Evolutionary conservation across 2,888 invertebrate species (phyloP).

Genomic region (Acronicta psi): DNA sequence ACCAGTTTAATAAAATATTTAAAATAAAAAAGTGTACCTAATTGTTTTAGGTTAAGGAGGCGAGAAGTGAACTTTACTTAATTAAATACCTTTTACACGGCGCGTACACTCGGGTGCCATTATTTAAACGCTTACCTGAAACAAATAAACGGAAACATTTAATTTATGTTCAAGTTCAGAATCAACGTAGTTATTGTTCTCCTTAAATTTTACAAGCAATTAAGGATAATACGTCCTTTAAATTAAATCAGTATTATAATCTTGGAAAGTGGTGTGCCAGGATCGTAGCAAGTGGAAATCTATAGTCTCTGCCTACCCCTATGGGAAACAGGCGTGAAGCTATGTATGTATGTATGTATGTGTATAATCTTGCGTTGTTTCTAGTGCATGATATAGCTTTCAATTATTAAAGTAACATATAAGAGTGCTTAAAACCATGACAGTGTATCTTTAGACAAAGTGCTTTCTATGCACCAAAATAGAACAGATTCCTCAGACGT

Average conservation of each 20-base stretch:
- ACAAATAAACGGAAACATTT: slow-evolving; percentile 60
- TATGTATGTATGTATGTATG: no score
- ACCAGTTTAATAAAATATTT: neutral
- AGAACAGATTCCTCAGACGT: neutral
- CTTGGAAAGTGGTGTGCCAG: no score
- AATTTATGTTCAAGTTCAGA: slow-evolving; percentile 39
- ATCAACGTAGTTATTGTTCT: slow-evolving; percentile 13
- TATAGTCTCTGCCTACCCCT: no score
- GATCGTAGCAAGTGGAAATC: no score
- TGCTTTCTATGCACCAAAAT: neutral
- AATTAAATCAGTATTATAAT: slow-evolving; percentile 4
- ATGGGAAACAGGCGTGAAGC: no score
- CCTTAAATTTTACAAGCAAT: slow-evolving; percentile 5
- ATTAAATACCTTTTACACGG: slow-evolving; percentile 58
- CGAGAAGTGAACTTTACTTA: slow-evolving; percentile 35
- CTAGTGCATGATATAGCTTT: neutral
- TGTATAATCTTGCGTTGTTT: neutral
- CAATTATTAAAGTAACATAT: no score
- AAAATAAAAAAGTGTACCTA: neutral
- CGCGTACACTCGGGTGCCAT: slow-evolving; percentile 47
- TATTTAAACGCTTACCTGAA: slow-evolving; percentile 69
- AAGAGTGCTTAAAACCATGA: no score
- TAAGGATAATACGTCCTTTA: slow-evolving; percentile 1
- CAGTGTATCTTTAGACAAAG: neutral
- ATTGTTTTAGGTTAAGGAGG: slow-evolving; percentile 18